Evolutionary conservation across 2,888 invertebrate species (phyloP).

Genomic region (Watsonalla cultraria): DNA sequence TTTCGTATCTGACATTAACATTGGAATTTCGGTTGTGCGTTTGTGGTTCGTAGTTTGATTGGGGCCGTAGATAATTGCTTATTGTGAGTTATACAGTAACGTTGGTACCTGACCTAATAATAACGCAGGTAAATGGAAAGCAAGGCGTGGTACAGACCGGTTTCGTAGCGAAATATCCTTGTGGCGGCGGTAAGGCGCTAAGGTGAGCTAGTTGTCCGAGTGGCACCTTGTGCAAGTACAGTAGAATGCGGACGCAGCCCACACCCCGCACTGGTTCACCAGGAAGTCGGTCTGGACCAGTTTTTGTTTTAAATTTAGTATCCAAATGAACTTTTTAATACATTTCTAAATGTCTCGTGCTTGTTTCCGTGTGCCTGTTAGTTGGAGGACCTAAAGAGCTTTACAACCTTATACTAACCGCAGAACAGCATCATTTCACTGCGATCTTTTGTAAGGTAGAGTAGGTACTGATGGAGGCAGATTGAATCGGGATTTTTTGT

Average conservation of each 20-base stretch:
- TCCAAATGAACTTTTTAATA: no score
- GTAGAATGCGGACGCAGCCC: constrained; percentile 73
- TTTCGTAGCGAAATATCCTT: constrained; percentile 63
- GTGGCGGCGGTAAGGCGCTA: constrained; percentile 54
- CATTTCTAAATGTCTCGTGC: no score
- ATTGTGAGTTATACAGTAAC: constrained; percentile 30
- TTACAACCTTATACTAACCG: no score
- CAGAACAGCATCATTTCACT: no score
- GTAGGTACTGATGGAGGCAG: no score
- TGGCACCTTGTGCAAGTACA: constrained; percentile 36
- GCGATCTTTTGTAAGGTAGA: no score
- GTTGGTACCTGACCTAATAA: constrained; percentile 42
- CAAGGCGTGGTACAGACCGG: constrained; percentile 66
- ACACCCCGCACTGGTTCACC: constrained; percentile 50
- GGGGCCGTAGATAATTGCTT: constrained; percentile 23
- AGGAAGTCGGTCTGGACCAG: constrained; percentile 50
- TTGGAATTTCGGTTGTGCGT: neutral
- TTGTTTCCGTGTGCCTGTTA: no score
- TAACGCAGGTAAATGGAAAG: constrained; percentile 63
- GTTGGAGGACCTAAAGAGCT: no score
- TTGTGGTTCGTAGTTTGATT: constrained; percentile 24
- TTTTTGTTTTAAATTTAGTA: constrained; percentile 24
- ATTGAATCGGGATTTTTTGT: no score
- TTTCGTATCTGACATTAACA: neutral
- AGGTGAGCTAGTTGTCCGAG: constrained; percentile 67